Conservation (phyloP, 2,888 invertebrate genomes). For the Lasioglossum leucozonium region DNA sequence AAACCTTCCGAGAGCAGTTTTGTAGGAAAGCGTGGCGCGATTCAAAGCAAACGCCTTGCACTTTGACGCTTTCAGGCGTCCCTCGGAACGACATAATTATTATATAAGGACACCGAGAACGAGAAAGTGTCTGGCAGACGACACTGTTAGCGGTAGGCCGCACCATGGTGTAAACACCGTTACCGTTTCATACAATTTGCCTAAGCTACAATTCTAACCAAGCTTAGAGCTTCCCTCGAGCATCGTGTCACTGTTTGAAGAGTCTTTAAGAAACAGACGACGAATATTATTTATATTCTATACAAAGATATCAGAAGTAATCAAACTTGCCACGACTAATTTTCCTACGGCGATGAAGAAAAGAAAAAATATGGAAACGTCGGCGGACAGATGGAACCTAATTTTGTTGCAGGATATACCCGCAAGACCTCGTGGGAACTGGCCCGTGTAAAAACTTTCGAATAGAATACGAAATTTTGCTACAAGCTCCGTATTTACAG, state of each 20-base stretch:
- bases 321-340: not conserved
- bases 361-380: not conserved
- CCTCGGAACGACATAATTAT: slow-evolving; percentile 15
- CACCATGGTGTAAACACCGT: not conserved
- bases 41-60: slow-evolving; percentile 11
- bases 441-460: not conserved
- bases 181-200: not conserved
- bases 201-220: not conserved
- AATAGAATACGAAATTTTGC: slow-evolving; percentile 6
- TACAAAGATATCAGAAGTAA: not conserved
- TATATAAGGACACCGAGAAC: not conserved
- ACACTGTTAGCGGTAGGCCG: not conserved
- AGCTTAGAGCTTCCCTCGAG: too few species aligned
- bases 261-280: too few species aligned
- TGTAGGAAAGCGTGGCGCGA: slow-evolving; percentile 6
- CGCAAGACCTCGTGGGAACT: not conserved
- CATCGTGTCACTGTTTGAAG: too few species aligned
- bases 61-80: slow-evolving; percentile 12
- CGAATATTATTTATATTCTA: too few species aligned
- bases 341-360: not conserved
- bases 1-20: slow-evolving; percentile 30
- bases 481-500: not conserved
- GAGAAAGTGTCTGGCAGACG: not conserved
- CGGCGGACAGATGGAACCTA: not conserved
- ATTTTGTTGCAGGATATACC: not conserved